A percentile compares a stretch with the other conserved stretches of the same genome.
Conservation (phyloP, 2,797 vertebrate species). For the Anabas testudineus region DNA sequence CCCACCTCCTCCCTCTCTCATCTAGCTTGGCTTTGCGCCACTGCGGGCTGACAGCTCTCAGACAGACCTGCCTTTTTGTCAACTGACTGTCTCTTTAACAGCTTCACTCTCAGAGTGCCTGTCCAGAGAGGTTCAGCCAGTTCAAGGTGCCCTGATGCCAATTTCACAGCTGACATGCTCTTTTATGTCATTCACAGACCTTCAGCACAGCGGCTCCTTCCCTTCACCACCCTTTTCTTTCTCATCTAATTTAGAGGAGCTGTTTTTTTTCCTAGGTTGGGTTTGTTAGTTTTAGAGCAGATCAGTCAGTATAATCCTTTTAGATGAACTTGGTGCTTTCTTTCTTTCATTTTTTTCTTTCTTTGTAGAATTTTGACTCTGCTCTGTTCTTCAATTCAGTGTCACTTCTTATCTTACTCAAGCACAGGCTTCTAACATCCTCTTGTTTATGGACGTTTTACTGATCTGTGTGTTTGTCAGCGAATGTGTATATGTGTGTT, state of each 20-base stretch:
- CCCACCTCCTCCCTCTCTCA: slow-evolving; percentile 18
- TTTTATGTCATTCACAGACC: slow-evolving; percentile 73
- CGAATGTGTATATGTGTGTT: slow-evolving; percentile 42
- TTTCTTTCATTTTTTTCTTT: slow-evolving; percentile 31
- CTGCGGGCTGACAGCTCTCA: slow-evolving; percentile 21
- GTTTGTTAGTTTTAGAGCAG: slow-evolving; percentile 56
- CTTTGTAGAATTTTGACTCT: neutral
- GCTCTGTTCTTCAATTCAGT: slow-evolving; percentile 18
- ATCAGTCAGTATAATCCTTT: slow-evolving; percentile 55
- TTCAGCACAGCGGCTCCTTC: slow-evolving; percentile 35
- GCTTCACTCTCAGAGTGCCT: slow-evolving; percentile 36
- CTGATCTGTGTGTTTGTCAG: slow-evolving; percentile 26
- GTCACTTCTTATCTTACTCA: slow-evolving; percentile 47
- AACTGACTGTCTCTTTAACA: slow-evolving; percentile 43
- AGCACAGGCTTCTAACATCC: slow-evolving; percentile 30
- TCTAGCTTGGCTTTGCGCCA: slow-evolving; percentile 36
- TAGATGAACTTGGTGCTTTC: slow-evolving; percentile 34
- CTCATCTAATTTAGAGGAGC: slow-evolving; percentile 51
- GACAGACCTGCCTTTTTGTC: slow-evolving; percentile 26
- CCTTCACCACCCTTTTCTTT: slow-evolving; percentile 28
- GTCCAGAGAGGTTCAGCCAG: slow-evolving; percentile 64
- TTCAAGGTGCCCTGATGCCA: slow-evolving; percentile 79
- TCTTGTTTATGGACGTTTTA: slow-evolving; percentile 17
- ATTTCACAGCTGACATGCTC: slow-evolving; percentile 82
- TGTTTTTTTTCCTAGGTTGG: slow-evolving; percentile 41